Evolutionary conservation across 64 coral and sea anemone genomes (phyloP), one percentile per base, ranked within the genome.

Genomic region (Stichodactyla mertensii): DNA sequence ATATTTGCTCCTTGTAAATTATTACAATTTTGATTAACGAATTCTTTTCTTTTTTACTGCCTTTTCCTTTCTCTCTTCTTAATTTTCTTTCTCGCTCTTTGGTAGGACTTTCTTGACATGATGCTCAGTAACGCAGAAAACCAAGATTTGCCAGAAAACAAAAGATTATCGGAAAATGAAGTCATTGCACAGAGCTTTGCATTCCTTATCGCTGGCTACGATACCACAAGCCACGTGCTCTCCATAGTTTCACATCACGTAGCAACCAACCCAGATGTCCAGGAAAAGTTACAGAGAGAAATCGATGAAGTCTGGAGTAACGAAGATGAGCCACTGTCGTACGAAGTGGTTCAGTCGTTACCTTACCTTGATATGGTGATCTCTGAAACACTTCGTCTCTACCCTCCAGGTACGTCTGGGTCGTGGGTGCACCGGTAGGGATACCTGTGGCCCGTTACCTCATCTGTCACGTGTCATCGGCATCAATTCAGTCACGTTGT

Each of bases 311-410:
- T 84, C 4, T 89, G 82, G 88, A 71, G 31, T 74, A 82, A 89
- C 10, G 64, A 57, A 20, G 64, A 84, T 16, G 51, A 89, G 55
- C 16, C 53, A 52, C 64, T 5, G 53, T 28, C 88, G 16, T 89
- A 89, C 23, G 88, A 89, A n/a, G 69, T 59, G 45, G 82, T 89
- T 15, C 20, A 89, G 55, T 53, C 77, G 14, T 52, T 89, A 64
- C 80, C 59, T 54, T 89, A 89, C 53, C 82, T 89, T 4, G 88
- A 89, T n/a, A 89, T 74, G 88, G 79, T 89, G 31, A 83, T 83
- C 57, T 67, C 88, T 12, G 80, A 89, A 52, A 84, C 62, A 56
- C 66, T 89, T n/a, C 60, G 88, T 28, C 54, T 89, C 6, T 89
- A 85, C n/a, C 88, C 88, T 55, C 88, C 88, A 89, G 88, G 88